phyloP scores from a whole-genome alignment of 2,797 vertebrate species.

The Sebastes oblongus region DNA sequence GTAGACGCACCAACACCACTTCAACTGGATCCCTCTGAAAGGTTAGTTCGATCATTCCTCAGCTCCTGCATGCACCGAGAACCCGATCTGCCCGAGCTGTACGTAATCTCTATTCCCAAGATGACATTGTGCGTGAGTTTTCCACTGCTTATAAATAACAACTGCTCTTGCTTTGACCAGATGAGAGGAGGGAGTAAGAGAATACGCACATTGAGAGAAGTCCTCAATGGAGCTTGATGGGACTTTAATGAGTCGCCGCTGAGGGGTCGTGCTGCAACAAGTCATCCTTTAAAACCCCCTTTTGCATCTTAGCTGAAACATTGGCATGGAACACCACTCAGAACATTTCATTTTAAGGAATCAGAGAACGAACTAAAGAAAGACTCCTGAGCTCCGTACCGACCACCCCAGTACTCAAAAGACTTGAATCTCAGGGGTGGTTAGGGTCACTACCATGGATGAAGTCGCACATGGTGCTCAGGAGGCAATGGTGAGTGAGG shows the following conservation, averaged over 20 bases:
- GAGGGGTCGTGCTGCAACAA: not conserved
- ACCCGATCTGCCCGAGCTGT: slow-evolving; percentile 32
- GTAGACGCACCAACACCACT: not conserved
- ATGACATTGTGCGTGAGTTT: slow-evolving; percentile 48
- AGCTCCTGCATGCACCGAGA: slow-evolving; percentile 9
- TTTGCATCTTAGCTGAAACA: not conserved
- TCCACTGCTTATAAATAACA: slow-evolving; percentile 69
- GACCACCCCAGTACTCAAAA: not conserved
- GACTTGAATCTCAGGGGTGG: not conserved
- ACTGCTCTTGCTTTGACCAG: slow-evolving; percentile 52
- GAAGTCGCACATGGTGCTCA: slow-evolving; percentile 48
- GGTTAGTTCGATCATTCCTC: slow-evolving; percentile 47
- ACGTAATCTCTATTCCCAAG: slow-evolving; percentile 49
- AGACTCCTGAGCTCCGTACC: not conserved
- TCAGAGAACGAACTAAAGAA: not conserved
- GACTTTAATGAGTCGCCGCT: slow-evolving; percentile 15
- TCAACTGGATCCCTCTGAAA: slow-evolving; percentile 41
- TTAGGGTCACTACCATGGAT: slow-evolving; percentile 57
- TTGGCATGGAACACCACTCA: not conserved
- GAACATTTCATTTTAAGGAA: not conserved
- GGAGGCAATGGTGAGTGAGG: slow-evolving; percentile 73
- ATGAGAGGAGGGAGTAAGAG: slow-evolving; percentile 36
- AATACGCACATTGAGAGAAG: slow-evolving; percentile 25
- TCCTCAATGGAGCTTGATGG: slow-evolving; percentile 50
- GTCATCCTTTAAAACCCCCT: not conserved